A percentile compares a stretch with the other conserved stretches of the same genome.
These are phyloP conservation scores for Aquatica leii DNA, from an alignment of 2,888 invertebrate species.

Conservation along the genomic window DNA sequence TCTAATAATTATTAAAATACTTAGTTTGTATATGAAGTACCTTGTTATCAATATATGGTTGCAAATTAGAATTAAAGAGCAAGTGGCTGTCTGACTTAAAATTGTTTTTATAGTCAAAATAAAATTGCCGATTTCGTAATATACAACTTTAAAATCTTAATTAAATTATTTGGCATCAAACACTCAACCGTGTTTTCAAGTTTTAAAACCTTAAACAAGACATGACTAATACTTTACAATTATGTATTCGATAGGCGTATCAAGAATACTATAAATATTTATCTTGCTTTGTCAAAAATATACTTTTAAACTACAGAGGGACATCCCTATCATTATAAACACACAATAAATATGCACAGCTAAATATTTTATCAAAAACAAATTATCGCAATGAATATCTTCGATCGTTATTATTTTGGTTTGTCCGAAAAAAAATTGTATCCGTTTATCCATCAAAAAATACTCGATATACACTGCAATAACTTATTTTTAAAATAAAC, in stretches of 20 bases:
- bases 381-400: slow-evolving; percentile 28
- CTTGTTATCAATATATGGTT: slow-evolving; percentile 9
- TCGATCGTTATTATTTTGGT: not conserved
- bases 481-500: slow-evolving; percentile 40
- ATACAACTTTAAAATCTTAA: slow-evolving; percentile 19
- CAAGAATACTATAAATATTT: slow-evolving; percentile 58
- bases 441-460: no score
- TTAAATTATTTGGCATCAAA: slow-evolving; percentile 58
- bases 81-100: not conserved
- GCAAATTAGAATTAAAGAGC: slow-evolving; percentile 1
- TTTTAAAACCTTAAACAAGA: slow-evolving; percentile 36
- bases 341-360: slow-evolving; percentile 46
- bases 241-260: slow-evolving; percentile 54
- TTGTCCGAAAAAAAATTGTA: no score
- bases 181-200: slow-evolving; percentile 47
- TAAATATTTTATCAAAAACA: slow-evolving; percentile 38
- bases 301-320: slow-evolving; percentile 57
- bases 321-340: slow-evolving; percentile 45
- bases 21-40: slow-evolving; percentile 14
- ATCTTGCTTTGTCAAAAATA: slow-evolving; percentile 58
- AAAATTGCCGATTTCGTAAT: slow-evolving; percentile 16
- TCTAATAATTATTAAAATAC: slow-evolving; percentile 14
- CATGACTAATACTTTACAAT: slow-evolving; percentile 53
- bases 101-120: no score
- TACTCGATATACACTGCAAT: slow-evolving; percentile 27